Evolutionary conservation across 2,113 vertebrate genomes (phyloP).

Genomic region (Brachyhypopomus occidentalis): DNA sequence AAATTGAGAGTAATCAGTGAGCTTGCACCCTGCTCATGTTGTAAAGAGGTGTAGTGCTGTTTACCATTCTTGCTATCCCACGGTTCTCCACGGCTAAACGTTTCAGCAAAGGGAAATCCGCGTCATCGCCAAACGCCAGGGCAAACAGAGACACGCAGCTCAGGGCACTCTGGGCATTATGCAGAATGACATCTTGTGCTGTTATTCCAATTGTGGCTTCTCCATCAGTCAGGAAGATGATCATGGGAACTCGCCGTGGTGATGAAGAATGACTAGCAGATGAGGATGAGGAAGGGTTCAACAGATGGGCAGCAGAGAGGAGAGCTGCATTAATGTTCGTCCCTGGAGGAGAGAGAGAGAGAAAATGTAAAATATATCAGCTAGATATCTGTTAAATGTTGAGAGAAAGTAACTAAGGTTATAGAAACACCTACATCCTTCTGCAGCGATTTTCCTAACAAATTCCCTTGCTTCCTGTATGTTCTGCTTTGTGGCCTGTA

Average conservation of each 20-base stretch:
- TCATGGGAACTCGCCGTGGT: conserved; percentile 71
- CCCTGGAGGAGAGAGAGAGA: conserved; percentile 68
- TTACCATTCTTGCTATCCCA: conserved; percentile 70
- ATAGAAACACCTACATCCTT: conserved; percentile 75
- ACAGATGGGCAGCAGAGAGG: conserved; percentile 76
- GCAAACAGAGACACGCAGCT: conserved; percentile 77
- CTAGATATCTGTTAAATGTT: too few species aligned
- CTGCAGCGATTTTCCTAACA: conserved; percentile 74
- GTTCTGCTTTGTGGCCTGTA: conserved; percentile 75
- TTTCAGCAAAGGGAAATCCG: conserved; percentile 77
- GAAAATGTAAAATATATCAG: background rate
- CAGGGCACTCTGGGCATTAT: conserved; percentile 72
- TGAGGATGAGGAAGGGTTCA: conserved; percentile 66
- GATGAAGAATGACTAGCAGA: conserved; percentile 47
- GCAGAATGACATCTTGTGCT: conserved; percentile 71
- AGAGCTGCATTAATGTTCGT: conserved; percentile 83
- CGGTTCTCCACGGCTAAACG: conserved; percentile 79
- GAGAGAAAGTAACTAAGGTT: background rate
- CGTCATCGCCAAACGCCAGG: conserved; percentile 83
- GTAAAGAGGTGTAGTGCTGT: background rate
- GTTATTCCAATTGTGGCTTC: conserved; percentile 81
- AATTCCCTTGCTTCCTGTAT: conserved; percentile 78
- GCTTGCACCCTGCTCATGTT: background rate
- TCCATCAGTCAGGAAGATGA: conserved; percentile 84
- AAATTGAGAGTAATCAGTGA: too few species aligned